Conservation (phyloP, 1,140 invertebrate genomes). For the Anastrepha ludens region DNA sequence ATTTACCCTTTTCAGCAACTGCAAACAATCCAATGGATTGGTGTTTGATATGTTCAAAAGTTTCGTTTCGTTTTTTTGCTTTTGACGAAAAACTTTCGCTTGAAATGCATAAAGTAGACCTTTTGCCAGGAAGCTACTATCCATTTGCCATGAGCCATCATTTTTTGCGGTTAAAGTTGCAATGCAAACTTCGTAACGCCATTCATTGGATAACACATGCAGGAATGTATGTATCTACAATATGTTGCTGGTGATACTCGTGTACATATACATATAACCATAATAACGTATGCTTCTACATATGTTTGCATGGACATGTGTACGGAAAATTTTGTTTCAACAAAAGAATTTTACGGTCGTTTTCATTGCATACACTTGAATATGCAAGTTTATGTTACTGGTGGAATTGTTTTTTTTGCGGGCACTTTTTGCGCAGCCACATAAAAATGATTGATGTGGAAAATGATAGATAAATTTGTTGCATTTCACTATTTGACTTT, state of each 20-base stretch:
- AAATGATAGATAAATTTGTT: conserved; percentile 17
- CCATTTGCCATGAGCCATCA: neutral
- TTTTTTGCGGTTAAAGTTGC: neutral
- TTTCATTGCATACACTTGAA: neutral
- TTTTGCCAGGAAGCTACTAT: neutral
- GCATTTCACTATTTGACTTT: neutral
- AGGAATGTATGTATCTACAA: no score
- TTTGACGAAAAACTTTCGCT: neutral
- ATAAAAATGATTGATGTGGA: conserved; percentile 21
- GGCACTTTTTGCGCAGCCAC: neutral
- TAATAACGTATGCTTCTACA: neutral
- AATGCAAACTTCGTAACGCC: no score
- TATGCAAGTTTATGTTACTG: neutral
- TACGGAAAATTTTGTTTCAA: neutral
- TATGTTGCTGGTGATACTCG: no score
- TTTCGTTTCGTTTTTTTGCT: neutral
- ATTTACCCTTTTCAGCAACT: neutral
- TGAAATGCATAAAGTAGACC: neutral
- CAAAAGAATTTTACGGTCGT: neutral
- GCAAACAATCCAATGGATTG: neutral
- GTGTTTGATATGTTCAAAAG: neutral
- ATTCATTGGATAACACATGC: no score
- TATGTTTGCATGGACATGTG: neutral
- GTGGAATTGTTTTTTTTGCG: neutral
- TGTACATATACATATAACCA: no score